Evolutionary conservation across 1,140 invertebrate genomes (phyloP).

Genomic region (Zaprionus lachaisei): DNA sequence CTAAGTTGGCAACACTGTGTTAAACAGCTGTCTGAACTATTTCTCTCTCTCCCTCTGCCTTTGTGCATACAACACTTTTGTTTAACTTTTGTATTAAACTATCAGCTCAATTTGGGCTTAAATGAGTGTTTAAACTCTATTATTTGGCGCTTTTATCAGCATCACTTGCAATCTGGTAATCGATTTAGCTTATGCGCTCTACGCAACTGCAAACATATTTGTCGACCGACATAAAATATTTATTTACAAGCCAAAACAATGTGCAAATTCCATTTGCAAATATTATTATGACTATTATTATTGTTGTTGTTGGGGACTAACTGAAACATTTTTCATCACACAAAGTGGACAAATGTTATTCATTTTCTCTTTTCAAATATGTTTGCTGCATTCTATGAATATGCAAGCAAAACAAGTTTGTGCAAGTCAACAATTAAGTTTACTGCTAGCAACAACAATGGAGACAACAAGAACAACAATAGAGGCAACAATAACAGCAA

Average conservation of each 20-base stretch:
- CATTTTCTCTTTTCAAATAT: conserved; percentile 17
- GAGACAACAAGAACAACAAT: background rate
- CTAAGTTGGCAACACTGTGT: too few relatives aligned
- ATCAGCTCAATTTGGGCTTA: conserved; percentile 32
- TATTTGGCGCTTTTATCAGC: conserved; percentile 20
- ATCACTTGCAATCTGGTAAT: conserved; percentile 30
- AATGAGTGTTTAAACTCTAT: background rate
- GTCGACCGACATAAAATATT: conserved; percentile 47
- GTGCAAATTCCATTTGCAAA: conserved; percentile 47
- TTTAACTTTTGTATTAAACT: background rate
- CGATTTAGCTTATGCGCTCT: conserved; percentile 29
- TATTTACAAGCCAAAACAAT: conserved; percentile 39
- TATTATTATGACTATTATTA: conserved; percentile 19
- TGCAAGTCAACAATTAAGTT: conserved; percentile 70
- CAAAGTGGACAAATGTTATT: background rate
- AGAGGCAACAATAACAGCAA: background rate
- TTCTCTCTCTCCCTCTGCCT: background rate
- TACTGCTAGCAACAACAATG: conserved; percentile 18
- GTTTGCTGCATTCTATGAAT: conserved; percentile 58
- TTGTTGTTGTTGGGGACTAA: conserved; percentile 2
- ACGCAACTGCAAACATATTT: conserved; percentile 29
- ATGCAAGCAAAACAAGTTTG: conserved; percentile 53
- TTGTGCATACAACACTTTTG: background rate
- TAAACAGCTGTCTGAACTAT: background rate
- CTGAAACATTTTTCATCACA: background rate